These are phyloP conservation scores for Campopleginae sp. DNA, from an alignment of 2,888 invertebrate species.

Conservation along the genomic window DNA sequence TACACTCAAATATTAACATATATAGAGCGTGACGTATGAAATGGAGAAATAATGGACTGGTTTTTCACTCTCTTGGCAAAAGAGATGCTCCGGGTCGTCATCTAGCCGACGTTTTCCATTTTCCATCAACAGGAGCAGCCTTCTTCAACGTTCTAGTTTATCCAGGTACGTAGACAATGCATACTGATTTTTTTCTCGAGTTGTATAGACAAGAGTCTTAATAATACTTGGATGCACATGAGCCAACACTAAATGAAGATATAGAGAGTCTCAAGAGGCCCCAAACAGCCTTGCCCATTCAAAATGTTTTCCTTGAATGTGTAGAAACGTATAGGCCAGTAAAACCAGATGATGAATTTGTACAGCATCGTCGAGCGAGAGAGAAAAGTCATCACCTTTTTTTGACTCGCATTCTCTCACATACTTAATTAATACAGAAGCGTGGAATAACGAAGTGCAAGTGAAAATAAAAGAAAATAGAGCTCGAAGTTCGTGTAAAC, in stretches of 20 bases:
- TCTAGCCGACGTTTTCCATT: not conserved
- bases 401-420: not conserved
- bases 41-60: not conserved
- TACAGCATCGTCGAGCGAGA: not conserved
- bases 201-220: not conserved
- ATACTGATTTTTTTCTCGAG: not conserved
- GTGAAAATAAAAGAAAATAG: not conserved
- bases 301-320: not conserved
- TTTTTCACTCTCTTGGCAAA: not conserved
- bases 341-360: not conserved
- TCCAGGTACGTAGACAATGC: not conserved
- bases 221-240: not conserved
- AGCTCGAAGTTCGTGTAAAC: not conserved
- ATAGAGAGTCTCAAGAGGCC: not conserved
- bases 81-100: not conserved
- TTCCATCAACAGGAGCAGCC: not conserved
- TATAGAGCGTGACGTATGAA: not conserved
- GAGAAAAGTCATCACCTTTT: not conserved
- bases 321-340: not conserved
- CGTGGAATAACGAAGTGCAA: not conserved
- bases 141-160: not conserved
- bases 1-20: not conserved
- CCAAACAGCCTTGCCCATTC: not conserved
- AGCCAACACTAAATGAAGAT: slow-evolving; percentile 13
- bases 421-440: slow-evolving; percentile 14